Evolutionary conservation across 2,888 invertebrate species (phyloP).

Genomic region (Drosophila diplacantha): DNA sequence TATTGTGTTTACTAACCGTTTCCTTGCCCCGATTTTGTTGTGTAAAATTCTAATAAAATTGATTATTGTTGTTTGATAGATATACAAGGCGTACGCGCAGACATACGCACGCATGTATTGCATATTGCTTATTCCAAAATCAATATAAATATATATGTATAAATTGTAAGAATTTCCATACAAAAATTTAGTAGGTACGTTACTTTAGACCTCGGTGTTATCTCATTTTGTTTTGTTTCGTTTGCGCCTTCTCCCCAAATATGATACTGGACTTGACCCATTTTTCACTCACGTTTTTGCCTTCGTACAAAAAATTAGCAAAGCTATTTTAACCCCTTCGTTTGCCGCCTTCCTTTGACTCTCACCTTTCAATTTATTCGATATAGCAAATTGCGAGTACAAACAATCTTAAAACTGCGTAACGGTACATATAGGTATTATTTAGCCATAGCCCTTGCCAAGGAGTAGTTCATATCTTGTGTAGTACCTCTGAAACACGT

Average conservation of each 20-base stretch:
- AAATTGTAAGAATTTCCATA: conserved; percentile 74
- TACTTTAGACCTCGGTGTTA: conserved; percentile 75
- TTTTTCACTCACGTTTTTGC: conserved; percentile 52
- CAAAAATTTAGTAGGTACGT: conserved; percentile 75
- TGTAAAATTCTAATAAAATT: conserved; percentile 72
- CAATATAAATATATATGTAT: conserved; percentile 75
- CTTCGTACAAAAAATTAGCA: conserved; percentile 61
- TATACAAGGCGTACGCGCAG: conserved; percentile 50
- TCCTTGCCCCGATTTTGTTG: conserved; percentile 34
- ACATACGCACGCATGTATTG: conserved; percentile 54
- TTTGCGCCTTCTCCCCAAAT: conserved; percentile 34
- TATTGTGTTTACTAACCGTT: conserved; percentile 29
- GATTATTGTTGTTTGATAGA: conserved; percentile 70
- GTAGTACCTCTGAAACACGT: conserved; percentile 68
- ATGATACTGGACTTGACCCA: conserved; percentile 65
- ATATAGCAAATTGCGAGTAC: conserved; percentile 65
- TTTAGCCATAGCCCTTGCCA: conserved; percentile 40
- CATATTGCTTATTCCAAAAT: conserved; percentile 75
- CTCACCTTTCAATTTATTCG: conserved; percentile 29
- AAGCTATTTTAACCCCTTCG: conserved; percentile 39
- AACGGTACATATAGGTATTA: conserved; percentile 50
- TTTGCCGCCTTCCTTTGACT: conserved; percentile 2
- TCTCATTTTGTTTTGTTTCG: conserved; percentile 48
- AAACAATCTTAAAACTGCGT: conserved; percentile 69
- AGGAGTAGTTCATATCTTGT: conserved; percentile 43